These are phyloP conservation scores for Centruroides vittatus DNA, from an alignment of 1,140 invertebrate species.

Conservation along the genomic window DNA sequence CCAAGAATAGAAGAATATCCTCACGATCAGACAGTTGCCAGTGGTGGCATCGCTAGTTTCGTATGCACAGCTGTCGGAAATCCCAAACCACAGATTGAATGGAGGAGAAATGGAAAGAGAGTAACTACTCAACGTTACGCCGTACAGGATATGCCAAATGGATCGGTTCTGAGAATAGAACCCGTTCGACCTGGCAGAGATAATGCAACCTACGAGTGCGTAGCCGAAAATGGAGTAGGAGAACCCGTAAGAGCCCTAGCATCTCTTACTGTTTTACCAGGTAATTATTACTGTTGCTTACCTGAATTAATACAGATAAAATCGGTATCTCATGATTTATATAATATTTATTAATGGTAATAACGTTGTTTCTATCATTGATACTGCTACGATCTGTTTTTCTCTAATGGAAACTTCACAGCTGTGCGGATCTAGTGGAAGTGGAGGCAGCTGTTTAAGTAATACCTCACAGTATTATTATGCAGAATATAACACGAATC, in stretches of 20 bases:
- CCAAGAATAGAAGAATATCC: constrained; percentile 75
- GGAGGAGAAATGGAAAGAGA: constrained; percentile 31
- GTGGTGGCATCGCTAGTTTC: constrained; percentile 78
- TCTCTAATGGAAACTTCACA: too few relatives aligned
- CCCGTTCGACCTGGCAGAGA: constrained; percentile 66
- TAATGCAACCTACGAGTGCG: constrained; percentile 84
- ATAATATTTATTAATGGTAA: too few relatives aligned
- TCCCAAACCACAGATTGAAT: constrained; percentile 43
- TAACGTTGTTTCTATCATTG: too few relatives aligned
- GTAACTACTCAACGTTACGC: constrained; percentile 31
- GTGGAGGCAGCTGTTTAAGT: too few relatives aligned
- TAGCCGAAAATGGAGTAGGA: constrained; percentile 90
- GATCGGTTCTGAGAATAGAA: constrained; percentile 80
- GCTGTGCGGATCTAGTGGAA: too few relatives aligned
- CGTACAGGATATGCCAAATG: constrained; percentile 39
- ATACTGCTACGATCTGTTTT: too few relatives aligned
- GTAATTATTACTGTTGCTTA: constrained; percentile 34
- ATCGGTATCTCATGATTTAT: too few relatives aligned
- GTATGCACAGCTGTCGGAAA: constrained; percentile 91
- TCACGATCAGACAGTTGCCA: constrained; percentile 68
- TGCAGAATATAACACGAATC: too few relatives aligned
- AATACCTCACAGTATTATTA: too few relatives aligned
- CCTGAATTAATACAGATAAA: too few relatives aligned
- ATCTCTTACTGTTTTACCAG: constrained; percentile 69
- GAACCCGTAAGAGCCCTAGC: constrained; percentile 81